These are phyloP conservation scores for Siniperca obscura DNA, from an alignment of 2,797 vertebrate species.

Conservation along the genomic window DNA sequence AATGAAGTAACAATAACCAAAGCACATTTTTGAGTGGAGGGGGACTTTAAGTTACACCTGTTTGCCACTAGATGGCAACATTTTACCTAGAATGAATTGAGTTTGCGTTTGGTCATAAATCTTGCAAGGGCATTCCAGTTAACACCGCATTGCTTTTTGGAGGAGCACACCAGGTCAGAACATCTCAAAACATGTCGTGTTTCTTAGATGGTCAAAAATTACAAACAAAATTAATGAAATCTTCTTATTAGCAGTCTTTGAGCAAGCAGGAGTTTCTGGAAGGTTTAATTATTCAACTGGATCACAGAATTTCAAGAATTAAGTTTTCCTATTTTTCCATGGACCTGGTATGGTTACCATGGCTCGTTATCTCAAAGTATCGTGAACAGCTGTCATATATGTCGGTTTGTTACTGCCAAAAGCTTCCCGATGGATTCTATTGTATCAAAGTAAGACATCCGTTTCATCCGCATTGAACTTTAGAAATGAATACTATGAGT, in stretches of 20 bases:
- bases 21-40: not conserved
- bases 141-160: slow-evolving; percentile 17
- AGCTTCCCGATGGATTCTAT: slow-evolving; percentile 33
- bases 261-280: not conserved
- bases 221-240: not conserved
- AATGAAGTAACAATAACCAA: not conserved
- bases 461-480: slow-evolving; percentile 68
- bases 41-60: not conserved
- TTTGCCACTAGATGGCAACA: slow-evolving; percentile 68
- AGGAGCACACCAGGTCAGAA: not conserved
- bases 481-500: slow-evolving; percentile 42
- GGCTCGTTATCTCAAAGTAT: slow-evolving; percentile 1
- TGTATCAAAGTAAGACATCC: slow-evolving; percentile 47
- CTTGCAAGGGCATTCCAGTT: slow-evolving; percentile 66
- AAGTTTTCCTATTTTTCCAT: not conserved
- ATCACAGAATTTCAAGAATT: not conserved
- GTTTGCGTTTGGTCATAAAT: slow-evolving; percentile 13
- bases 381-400: slow-evolving; percentile 42
- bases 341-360: not conserved
- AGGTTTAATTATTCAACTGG: not conserved
- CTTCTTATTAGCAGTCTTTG: not conserved
- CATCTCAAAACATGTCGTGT: not conserved
- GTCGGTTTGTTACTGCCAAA: slow-evolving; percentile 45
- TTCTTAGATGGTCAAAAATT: slow-evolving; percentile 6
- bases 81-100: slow-evolving; percentile 13